A percentile compares a stretch with the other conserved stretches of the same genome.
These are phyloP conservation scores for Periplaneta americana DNA, from an alignment of 1,140 invertebrate genomes.

Conservation along the genomic window DNA sequence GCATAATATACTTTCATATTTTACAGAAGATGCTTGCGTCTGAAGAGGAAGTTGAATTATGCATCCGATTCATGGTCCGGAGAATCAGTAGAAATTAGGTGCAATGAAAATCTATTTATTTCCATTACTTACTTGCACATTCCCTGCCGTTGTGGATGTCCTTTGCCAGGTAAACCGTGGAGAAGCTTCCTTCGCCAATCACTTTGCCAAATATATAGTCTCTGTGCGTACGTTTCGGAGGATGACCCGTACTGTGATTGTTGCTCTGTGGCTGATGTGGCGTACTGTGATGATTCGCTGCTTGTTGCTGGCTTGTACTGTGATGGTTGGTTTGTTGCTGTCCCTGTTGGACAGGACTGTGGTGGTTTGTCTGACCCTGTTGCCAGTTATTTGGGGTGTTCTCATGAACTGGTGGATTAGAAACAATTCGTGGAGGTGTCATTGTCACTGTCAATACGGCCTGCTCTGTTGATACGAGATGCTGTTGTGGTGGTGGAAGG, in stretches of 20 bases:
- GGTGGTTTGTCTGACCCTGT: not conserved
- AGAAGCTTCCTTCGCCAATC: constrained; percentile 95
- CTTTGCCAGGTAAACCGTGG: constrained; percentile 89
- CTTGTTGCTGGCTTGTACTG: not conserved
- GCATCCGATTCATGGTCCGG: too few relatives aligned
- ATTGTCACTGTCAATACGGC: not conserved
- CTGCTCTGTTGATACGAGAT: not conserved
- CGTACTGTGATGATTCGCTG: not conserved
- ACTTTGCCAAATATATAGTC: constrained; percentile 95
- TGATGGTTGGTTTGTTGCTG: not conserved
- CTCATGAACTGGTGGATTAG: not conserved
- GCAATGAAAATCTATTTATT: too few relatives aligned
- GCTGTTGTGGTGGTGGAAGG: not conserved
- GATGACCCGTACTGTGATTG: not conserved
- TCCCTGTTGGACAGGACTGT: not conserved
- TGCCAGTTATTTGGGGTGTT: not conserved
- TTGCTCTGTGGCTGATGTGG: not conserved
- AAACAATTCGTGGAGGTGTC: not conserved
- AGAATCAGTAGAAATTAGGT: too few relatives aligned
- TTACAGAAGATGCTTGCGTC: too few relatives aligned
- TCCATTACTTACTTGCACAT: constrained; percentile 89
- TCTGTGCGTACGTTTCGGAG: constrained; percentile 43
- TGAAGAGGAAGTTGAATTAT: too few relatives aligned
- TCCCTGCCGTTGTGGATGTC: constrained; percentile 84
- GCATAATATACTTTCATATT: too few relatives aligned